Evolutionary conservation across 2,113 vertebrate genomes (phyloP).

Genomic region (Cercocebus atys): DNA sequence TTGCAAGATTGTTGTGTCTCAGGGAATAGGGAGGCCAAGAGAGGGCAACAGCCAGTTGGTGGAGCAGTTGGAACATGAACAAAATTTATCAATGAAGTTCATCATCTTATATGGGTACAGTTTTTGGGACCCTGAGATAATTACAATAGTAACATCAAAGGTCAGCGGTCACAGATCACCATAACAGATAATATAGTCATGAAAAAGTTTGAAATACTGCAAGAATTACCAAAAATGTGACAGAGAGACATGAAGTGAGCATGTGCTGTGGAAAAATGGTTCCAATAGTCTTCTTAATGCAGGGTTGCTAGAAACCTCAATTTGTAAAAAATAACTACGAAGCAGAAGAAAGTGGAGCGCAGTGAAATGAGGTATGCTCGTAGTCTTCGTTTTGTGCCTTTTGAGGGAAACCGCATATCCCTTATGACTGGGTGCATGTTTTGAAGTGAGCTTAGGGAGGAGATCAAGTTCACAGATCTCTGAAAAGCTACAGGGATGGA

Average conservation of each 20-base stretch:
- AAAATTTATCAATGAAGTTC: neutral
- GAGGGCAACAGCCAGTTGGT: neutral
- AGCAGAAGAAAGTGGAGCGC: neutral
- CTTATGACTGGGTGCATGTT: neutral
- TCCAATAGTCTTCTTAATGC: neutral
- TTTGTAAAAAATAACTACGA: neutral
- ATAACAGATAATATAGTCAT: neutral
- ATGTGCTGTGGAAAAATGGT: neutral
- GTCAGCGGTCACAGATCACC: neutral
- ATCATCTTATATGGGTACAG: neutral
- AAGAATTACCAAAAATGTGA: neutral
- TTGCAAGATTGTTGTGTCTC: neutral
- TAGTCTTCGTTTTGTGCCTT: conserved; percentile 36
- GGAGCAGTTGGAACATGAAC: neutral
- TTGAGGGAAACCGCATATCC: neutral
- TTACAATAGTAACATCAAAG: neutral
- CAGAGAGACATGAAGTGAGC: neutral
- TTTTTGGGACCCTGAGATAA: neutral
- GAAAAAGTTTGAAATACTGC: neutral
- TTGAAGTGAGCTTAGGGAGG: neutral
- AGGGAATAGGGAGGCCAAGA: neutral
- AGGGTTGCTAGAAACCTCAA: neutral
- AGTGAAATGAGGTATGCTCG: neutral
- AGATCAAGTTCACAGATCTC: neutral
- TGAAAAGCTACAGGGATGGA: neutral